A percentile compares a stretch with the other conserved stretches of the same genome.
phyloP scores from a whole-genome alignment of 1,140 invertebrate genomes.

The Lycorma delicatula region DNA sequence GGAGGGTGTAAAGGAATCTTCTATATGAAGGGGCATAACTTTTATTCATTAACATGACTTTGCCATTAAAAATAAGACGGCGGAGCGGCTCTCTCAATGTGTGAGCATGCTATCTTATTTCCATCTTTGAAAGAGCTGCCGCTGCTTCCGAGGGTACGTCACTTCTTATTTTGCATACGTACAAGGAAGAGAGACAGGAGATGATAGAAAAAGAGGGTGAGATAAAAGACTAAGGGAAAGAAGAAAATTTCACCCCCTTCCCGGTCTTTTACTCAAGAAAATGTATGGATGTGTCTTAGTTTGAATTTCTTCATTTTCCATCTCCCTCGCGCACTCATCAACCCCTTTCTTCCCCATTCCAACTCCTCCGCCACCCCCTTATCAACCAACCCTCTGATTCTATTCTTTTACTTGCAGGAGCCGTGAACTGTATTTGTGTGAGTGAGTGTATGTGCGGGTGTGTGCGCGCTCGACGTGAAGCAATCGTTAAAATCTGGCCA shows the following conservation, averaged over 20 bases:
- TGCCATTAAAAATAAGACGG: conserved; percentile 6
- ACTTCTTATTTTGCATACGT: conserved; percentile 22
- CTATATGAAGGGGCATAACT: conserved; percentile 6
- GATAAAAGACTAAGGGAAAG: conserved; percentile 5
- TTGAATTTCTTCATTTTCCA: conserved; percentile 25
- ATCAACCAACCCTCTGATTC: conserved; percentile 22
- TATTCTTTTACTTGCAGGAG: conserved; percentile 25
- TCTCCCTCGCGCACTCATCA: conserved; percentile 25
- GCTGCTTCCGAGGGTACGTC: conserved; percentile 1
- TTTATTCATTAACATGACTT: conserved; percentile 7
- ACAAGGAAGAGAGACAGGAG: neutral
- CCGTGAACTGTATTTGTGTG: neutral
- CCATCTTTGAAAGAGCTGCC: conserved; percentile 3
- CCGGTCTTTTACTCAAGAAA: conserved; percentile 18
- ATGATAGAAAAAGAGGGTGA: neutral
- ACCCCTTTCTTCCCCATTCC: conserved; percentile 10
- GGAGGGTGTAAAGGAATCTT: neutral
- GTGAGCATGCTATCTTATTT: conserved; percentile 2
- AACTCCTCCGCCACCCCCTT: neutral
- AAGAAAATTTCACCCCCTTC: conserved; percentile 4
- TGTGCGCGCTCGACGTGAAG: conserved; percentile 15
- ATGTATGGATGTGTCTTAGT: conserved; percentile 27
- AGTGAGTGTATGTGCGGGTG: neutral
- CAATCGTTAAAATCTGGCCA: conserved; percentile 32
- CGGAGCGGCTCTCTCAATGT: neutral